Conservation (phyloP, 30 jellyfish, hydroid and myxozoan genomes). For the Mastigias papua region DNA sequence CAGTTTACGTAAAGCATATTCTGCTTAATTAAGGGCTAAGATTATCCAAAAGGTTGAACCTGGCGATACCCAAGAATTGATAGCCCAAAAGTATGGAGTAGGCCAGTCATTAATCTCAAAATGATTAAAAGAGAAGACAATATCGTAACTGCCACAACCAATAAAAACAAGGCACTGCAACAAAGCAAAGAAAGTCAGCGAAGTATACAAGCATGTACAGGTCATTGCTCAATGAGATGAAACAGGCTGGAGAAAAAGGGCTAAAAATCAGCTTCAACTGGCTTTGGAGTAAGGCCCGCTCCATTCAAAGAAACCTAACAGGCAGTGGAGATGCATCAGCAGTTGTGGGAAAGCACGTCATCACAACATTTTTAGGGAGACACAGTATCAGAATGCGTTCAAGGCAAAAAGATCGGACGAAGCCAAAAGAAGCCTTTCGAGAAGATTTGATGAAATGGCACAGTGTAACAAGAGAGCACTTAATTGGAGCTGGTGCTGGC, state of each 20-base stretch:
- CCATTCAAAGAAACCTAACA: conserved; percentile 22
- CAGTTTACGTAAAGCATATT: conserved; percentile 12
- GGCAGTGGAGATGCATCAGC: conserved; percentile 38
- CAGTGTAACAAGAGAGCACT: not conserved
- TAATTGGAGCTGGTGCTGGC: not conserved
- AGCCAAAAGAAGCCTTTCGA: conserved; percentile 1
- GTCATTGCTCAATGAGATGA: conserved; percentile 31
- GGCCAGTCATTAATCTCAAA: conserved; percentile 32
- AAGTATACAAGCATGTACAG: conserved; percentile 19
- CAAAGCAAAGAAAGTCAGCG: not conserved
- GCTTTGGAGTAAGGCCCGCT: conserved; percentile 34
- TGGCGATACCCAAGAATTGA: conserved; percentile 59
- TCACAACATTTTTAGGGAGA: conserved; percentile 33
- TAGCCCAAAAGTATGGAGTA: conserved; percentile 33
- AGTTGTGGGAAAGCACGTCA: conserved; percentile 35
- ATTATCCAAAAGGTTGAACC: conserved; percentile 17
- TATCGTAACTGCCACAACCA: conserved; percentile 25
- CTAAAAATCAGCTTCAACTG: conserved; percentile 28
- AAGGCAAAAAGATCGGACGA: conserved; percentile 15
- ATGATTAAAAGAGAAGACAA: conserved; percentile 44
- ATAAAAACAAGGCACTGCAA: conserved; percentile 42
- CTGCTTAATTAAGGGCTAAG: conserved; percentile 51
- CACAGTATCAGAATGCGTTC: conserved; percentile 18
- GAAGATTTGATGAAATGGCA: not conserved
- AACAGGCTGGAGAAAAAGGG: not conserved